Base-by-base conservation (phyloP, 1,140 invertebrate genomes). In the Zeugodacus cucurbitae region DNA sequence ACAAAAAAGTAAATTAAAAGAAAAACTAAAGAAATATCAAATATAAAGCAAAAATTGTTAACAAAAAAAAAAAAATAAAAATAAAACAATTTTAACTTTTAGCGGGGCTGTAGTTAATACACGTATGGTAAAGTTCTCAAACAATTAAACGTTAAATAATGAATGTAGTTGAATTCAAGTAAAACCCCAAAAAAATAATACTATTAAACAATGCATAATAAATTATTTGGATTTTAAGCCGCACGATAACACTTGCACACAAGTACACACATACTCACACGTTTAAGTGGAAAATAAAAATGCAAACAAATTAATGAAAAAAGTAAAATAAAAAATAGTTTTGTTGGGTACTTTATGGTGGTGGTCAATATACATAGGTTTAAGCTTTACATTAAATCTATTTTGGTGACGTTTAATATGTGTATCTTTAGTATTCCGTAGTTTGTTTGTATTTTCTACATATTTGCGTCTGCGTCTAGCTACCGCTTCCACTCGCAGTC, bases 201-300 rank as follows among this genome's bases (percentile, higher is more conserved):
- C n/a, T 48, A 82, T 29, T 11, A 78, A 41, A 5, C 44, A 3
- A 37, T 44, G 37, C 70, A n/a, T 41, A 78, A 82, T 11, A 54
- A 48, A 48, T 82, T 82, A n/a, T 41, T 41, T 82, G 74, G 41
- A 82, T 82, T 82, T 82, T 82, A 82, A 82, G 74, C 74, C 41
- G 74, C 74, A 82, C 74, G 44, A 82, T 29, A 82, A 82, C 74
- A 82, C 74, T 48, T 82, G 26, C 74, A 82, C 74, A 82, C 74
- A 44, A 22, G 41, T 48, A 82, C 74, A 82, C 74, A 82, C n/a
- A 82, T 82, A 29, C 74, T 82, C 74, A 82, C 74, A 48, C 74
- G 37, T 82, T 82, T 82, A 54, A 48, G 74, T 82, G 74, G 74
- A 48, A 41, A 82, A 82, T 82, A 82, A 82, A 82, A 82, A 82